Base-by-base conservation (phyloP, 2,797 vertebrate species). In the Mus spretus region DNA sequence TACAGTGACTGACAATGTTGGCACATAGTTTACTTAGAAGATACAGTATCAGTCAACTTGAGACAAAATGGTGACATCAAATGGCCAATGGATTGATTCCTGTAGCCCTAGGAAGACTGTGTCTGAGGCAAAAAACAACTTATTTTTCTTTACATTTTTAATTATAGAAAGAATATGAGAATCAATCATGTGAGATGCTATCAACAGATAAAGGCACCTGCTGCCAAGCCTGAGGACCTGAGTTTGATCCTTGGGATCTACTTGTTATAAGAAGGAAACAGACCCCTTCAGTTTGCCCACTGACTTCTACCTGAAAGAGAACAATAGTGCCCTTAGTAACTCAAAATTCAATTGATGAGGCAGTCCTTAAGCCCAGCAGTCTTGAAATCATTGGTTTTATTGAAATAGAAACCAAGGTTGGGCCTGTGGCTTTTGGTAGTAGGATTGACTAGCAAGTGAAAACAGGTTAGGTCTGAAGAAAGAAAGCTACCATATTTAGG, bases 21-120 rank as follows among this genome's bases (percentile, higher is more conserved):
- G 44, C 78, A 44, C 34, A n/a, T 87, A 55, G 65, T 95, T 88
- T 50, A 90, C 57, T 63, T 72, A 50, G 72, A 94, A 96, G 94
- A 93, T 72, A 50, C 10, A 79, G 89, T 47, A 47, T 83, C 75
- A 26, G 59, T 87, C 82, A 61, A 85, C n/a, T 11, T 80, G 63
- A 86, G 47, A 70, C 92, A 92, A 15, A 1, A 14, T 50, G 12
- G 34, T 87, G 90, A 74, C 53, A 79, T 92, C 22, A 47, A 67
- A 72, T 57, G 75, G 84, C 50, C 34, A 53, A 50, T 84, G 28
- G 57, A 55, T 89, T 53, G 31, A 44, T 77, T 55, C 89, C 75
- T 59, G 57, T 40, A 72, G 10, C 61, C 44, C 77, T 88, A 34
- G 34, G 63, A 95, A 93, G 84, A 57, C 65, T 83, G 34, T 0